Base-by-base conservation (phyloP, 2,797 vertebrate genomes). In the Rhinichthys osculus region DNA sequence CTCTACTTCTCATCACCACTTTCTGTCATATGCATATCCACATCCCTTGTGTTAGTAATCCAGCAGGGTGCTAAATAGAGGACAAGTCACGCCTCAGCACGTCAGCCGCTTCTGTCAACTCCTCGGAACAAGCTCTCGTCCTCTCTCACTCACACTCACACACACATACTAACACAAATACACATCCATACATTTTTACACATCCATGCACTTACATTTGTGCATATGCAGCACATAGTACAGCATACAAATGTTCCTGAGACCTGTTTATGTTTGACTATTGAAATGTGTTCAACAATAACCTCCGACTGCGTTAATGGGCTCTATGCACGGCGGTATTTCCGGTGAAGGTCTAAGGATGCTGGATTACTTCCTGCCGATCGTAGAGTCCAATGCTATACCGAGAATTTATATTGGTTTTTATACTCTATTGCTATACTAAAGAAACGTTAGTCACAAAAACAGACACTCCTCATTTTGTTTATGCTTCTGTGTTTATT, bases 41-140 rank as follows among this genome's bases (percentile, higher is more conserved):
- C 73, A 84, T 91, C 89, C 84, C 85, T 88, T 40, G 77, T 89
- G 90, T 83, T 87, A 89, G 87, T 91, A 90, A 92, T 92, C 89
- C 89, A 81, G 87, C 89, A 90, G 89, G 89, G 88, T 84, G 86
- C 84, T 88, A 90, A 90, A 90, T 85, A 90, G 89, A 88, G 89
- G 89, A 91, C 89, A 89, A 89, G 88, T 91, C 85, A 88, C 67
- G 77, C 83, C 81, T 89, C 85, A 85, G 78, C 78, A 84, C 81
- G 59, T 81, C 85, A 88, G 85, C 84, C 74, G 83, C 76, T 81
- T 74, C 77, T 86, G 82, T 88, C 89, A 87, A 74, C 84, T 84
- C 85, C 84, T 81, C 16, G 16, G 21, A 80, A 88, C 78, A 59
- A 70, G 78, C 69, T 83, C 81, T 83, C 27, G 3, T 6, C 4